phyloP scores from a whole-genome alignment of 2,888 invertebrate genomes.

The Chymomyza caudatula region DNA sequence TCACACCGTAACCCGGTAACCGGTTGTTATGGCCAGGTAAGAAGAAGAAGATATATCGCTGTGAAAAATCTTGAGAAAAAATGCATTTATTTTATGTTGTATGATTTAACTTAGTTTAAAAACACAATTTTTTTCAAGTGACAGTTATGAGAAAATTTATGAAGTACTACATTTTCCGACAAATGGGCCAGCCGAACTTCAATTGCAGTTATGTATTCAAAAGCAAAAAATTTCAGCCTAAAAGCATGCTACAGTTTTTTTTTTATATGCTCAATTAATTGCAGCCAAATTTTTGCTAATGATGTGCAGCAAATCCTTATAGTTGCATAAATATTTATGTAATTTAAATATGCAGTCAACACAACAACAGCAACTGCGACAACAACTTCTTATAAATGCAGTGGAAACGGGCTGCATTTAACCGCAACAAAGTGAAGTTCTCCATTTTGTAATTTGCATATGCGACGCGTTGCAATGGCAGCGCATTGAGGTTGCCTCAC shows the following conservation, averaged over 20 bases:
- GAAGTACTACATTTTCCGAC: too few species aligned
- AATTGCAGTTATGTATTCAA: neutral
- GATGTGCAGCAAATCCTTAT: neutral
- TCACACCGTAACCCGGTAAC: too few species aligned
- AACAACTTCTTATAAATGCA: neutral
- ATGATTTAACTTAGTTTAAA: too few species aligned
- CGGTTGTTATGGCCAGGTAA: too few species aligned
- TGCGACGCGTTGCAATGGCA: neutral
- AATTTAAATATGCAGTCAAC: neutral
- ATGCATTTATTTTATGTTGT: too few species aligned
- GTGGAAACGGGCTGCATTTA: neutral
- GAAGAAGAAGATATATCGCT: too few species aligned
- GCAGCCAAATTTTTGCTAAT: neutral
- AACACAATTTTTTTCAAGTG: too few species aligned
- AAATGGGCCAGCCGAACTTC: too few species aligned
- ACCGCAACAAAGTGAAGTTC: neutral
- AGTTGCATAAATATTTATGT: neutral
- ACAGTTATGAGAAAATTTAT: too few species aligned
- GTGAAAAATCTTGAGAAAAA: too few species aligned
- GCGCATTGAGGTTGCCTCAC: conserved; percentile 17
- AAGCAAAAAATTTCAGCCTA: neutral
- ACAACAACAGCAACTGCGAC: neutral
- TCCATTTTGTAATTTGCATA: neutral
- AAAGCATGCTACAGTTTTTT: neutral
- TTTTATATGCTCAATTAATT: neutral